A percentile compares a stretch with the other conserved stretches of the same genome.
Conservation (phyloP, 2,113 vertebrate species). For the Varanus komodoensis region DNA sequence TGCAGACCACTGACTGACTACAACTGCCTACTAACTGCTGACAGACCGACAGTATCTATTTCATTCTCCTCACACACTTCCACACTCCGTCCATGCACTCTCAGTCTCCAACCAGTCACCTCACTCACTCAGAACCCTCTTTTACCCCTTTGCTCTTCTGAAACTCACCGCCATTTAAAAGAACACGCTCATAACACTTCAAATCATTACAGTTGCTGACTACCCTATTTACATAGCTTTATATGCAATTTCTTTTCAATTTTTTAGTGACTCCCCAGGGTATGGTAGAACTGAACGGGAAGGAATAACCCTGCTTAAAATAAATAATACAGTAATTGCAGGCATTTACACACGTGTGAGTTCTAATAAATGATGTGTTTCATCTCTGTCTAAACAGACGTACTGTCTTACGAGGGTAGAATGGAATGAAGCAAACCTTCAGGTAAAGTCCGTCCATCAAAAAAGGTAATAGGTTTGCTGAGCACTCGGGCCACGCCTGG, state of each 20-base stretch:
- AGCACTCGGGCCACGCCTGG: conserved; percentile 70
- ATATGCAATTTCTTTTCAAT: background rate
- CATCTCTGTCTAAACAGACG: background rate
- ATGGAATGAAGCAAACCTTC: conserved; percentile 75
- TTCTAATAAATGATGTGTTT: background rate
- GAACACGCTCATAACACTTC: no score
- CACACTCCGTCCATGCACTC: no score
- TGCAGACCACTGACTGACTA: no score
- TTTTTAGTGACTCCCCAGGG: background rate
- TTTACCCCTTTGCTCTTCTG: no score
- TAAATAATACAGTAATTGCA: background rate
- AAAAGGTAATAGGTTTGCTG: conserved; percentile 85
- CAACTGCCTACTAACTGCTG: no score
- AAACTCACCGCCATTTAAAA: no score
- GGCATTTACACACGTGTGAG: background rate
- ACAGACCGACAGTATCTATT: no score
- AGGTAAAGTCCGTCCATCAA: conserved; percentile 85
- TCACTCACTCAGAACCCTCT: no score
- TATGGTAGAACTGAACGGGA: background rate
- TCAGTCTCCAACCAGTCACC: no score
- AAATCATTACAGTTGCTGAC: background rate
- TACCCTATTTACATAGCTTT: background rate
- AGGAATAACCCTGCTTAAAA: background rate
- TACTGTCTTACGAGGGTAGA: background rate
- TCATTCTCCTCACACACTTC: no score